Base-by-base conservation (phyloP, 2,113 vertebrate genomes). In the Calyptommatus sinebrachiatus region DNA sequence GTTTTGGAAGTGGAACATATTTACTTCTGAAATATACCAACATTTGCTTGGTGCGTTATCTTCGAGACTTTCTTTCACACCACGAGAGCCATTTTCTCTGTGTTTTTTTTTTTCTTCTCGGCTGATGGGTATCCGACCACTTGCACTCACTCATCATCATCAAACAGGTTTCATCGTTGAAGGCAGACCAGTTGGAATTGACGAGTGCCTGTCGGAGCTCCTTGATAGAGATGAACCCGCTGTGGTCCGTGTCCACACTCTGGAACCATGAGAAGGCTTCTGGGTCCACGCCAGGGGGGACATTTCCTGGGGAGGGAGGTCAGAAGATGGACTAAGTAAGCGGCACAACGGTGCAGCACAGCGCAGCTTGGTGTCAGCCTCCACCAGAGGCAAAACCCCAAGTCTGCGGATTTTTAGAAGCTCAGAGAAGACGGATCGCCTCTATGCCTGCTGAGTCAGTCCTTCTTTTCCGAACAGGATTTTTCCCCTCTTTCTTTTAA, bases 191-290 rank as follows among this genome's bases (percentile, higher is more conserved):
- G 94, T 99, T 99, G 89, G 96, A 96, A 93, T 99, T 99, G 88
- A 98, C 91, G 6, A 99, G 95, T 0, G 98, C 97, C 90, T 98
- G 97, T 82, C 97, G 97, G 76, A 99, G 95, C 92, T 99, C 98
- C 89, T 96, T 98, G 21, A 91, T 79, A 2, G 94, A 96, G 92
- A 99, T 99, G 91, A 88, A 97, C 73, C 98, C 97, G 1, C 97
- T 99, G 90, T 41, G 95, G 88, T 99, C 98, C 0, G 91, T 76
- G 68, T 99, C 98, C 1, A 99, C 98, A 0, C 92, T 92, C 85
- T 96, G 96, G 94, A 99, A 99, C 98, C 98, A 99, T 90, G 97
- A 96, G 48, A 94, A 95, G 0, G 97, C 96, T 89, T 99, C 98
- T 0, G 94, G 96, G 65, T 97, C 97, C 86, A 99, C 95, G 0